These are phyloP conservation scores for Ricordea florida DNA, from an alignment of 92 coral and sea anemone genomes.

Conservation along the genomic window DNA sequence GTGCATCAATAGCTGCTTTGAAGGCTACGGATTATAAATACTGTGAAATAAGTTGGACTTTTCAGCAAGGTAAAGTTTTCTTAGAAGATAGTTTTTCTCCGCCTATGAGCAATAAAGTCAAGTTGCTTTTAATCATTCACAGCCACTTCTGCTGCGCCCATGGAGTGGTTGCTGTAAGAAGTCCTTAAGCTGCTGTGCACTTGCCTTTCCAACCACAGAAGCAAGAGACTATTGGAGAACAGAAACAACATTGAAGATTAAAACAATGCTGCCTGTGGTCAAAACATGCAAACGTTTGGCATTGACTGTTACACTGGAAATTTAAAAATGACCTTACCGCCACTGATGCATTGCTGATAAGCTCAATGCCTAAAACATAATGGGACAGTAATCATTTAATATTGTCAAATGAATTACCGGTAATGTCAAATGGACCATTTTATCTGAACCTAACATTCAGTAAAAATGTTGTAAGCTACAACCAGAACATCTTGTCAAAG, in stretches of 20 bases:
- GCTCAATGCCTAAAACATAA: slow-evolving; percentile 53
- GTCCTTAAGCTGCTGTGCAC: slow-evolving; percentile 70
- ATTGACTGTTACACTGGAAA: background rate
- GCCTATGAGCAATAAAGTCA: too few relatives aligned
- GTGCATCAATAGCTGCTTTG: too few relatives aligned
- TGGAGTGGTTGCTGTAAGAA: slow-evolving; percentile 66
- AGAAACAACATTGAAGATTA: background rate
- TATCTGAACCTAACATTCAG: background rate
- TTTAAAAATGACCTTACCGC: slow-evolving; percentile 21
- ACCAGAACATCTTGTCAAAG: too few relatives aligned
- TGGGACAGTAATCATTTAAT: background rate
- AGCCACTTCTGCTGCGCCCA: background rate
- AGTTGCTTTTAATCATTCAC: too few relatives aligned
- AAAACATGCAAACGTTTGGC: background rate
- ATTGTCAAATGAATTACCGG: too few relatives aligned
- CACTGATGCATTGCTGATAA: slow-evolving; percentile 50
- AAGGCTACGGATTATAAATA: too few relatives aligned
- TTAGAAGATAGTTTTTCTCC: too few relatives aligned
- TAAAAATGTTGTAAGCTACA: too few relatives aligned
- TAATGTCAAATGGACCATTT: background rate
- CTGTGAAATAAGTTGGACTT: too few relatives aligned
- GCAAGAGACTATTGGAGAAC: slow-evolving; percentile 41
- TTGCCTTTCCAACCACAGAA: slow-evolving; percentile 68
- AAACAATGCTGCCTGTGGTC: background rate
- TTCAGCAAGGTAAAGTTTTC: too few relatives aligned